These are phyloP conservation scores for Eleutherodactylus coqui DNA, from an alignment of 2,797 vertebrate species.

Conservation along the genomic window DNA sequence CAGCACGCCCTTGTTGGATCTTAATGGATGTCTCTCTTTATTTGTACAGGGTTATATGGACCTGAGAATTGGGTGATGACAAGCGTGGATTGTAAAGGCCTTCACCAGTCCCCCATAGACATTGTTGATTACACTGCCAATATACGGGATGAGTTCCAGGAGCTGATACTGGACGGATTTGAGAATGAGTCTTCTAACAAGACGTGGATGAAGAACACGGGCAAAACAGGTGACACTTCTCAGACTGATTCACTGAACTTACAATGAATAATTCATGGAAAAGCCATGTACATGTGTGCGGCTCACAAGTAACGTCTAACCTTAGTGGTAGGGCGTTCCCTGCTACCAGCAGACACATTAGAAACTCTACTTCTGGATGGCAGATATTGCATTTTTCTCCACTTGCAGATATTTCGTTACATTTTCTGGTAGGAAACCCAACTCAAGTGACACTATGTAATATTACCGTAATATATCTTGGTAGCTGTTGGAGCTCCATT, in stretches of 20 bases:
- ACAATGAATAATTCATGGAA: not conserved
- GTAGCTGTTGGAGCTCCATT: too few species aligned
- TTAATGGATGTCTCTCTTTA: constrained; percentile 22
- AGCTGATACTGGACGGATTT: constrained; percentile 89
- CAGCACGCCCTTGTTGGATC: too few species aligned
- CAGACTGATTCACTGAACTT: not conserved
- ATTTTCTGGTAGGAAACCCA: too few species aligned
- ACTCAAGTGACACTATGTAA: too few species aligned
- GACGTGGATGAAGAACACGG: constrained; percentile 98
- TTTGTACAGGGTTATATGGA: constrained; percentile 84
- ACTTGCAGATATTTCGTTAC: too few species aligned
- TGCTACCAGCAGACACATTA: not conserved
- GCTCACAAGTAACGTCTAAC: not conserved
- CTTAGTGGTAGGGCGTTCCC: not conserved
- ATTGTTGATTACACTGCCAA: constrained; percentile 86
- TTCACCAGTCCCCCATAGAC: constrained; percentile 92
- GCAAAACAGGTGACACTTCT: constrained; percentile 87
- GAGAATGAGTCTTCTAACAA: constrained; percentile 92
- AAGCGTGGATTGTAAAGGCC: constrained; percentile 86
- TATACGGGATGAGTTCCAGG: constrained; percentile 87
- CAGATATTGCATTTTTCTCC: not conserved
- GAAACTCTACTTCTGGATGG: not conserved
- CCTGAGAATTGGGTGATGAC: constrained; percentile 90
- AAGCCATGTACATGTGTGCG: not conserved
- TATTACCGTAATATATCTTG: too few species aligned